Conservation (phyloP, 2,113 vertebrate species). For the Poeciliopsis retropinna region DNA sequence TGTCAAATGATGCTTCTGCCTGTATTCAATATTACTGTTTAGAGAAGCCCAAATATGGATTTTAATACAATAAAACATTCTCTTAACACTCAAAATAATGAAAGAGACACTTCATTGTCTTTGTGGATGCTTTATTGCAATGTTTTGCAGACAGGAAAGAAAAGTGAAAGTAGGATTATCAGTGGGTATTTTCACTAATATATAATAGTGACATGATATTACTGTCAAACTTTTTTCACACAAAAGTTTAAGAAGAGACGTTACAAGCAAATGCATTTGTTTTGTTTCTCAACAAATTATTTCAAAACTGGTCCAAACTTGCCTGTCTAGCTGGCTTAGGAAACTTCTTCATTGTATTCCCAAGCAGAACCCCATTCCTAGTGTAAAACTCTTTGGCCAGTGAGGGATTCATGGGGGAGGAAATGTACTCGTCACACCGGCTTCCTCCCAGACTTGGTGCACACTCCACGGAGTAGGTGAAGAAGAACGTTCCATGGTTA, state of each 20-base stretch:
- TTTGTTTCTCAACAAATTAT: not conserved
- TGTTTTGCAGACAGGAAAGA: not conserved
- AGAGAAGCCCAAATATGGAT: no score
- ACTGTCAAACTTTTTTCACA: not conserved
- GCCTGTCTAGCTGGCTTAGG: not conserved
- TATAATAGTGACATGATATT: not conserved
- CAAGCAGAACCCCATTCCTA: conserved; percentile 62
- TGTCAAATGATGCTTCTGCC: no score
- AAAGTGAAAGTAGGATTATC: not conserved
- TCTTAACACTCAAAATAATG: not conserved
- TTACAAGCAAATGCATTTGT: not conserved
- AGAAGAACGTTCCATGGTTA: conserved; percentile 66
- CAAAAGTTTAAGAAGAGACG: not conserved
- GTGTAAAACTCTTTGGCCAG: conserved; percentile 55
- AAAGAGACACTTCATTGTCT: not conserved
- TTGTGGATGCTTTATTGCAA: conserved; percentile 16
- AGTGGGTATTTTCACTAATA: not conserved
- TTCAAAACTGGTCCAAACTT: not conserved
- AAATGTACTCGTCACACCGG: conserved; percentile 67
- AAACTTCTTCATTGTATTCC: not conserved
- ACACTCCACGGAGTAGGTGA: conserved; percentile 60
- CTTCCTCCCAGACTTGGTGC: conserved; percentile 69
- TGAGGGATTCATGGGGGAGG: conserved; percentile 52
- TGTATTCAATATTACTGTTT: no score
- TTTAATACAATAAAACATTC: no score